Evolutionary conservation across 1,140 invertebrate species (phyloP), one percentile per base, ranked within the genome.

Genomic region (Ephestia elutella): DNA sequence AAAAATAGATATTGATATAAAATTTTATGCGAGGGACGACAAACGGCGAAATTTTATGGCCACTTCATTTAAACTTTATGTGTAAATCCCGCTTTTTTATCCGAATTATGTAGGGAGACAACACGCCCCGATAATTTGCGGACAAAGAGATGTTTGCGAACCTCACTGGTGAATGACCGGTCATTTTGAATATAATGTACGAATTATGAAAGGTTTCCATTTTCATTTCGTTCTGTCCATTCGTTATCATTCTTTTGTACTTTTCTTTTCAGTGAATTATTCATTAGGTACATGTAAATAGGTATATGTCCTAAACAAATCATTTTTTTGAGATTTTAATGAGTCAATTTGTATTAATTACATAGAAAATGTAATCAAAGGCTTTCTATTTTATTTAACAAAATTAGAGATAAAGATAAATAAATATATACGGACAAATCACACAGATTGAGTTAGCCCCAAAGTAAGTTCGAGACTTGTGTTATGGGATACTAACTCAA

Each of bases 21-120:
- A 44, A 44, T 15, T 38, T 44, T 44, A 44, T 44, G 15, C 3
- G 38, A 44, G 13, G 15, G 13, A 15, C 13, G n/a, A 44, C 13
- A 17, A 44, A 44, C 38, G 38, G 30, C 8, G 25, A 9, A 25
- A 53, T 18, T 53, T 53, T 53, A 53, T n/a, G 18, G 50, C 10
- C 21, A 53, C 50, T 53, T 25, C 21, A 53, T 53, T 53, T 53
- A 53, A 53, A 53, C 50, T 53, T 25, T 53, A 53, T 25, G 19
- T 20, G 21, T 25, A n/a, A 53, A 53, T 25, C 17, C 20, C 21
- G 9, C 3, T 25, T 21, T 53, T 15, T 25, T 13, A 20, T 25
- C 50, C 50, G 19, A 17, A 25, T 53, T 53, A 53, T 21, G 9
- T 53, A 25, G 3, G 38, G 30, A 10, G 30, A 32, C 30, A 32